These are phyloP conservation scores for Nymphalis urticae DNA, from an alignment of 2,888 invertebrate genomes.

Conservation along the genomic window DNA sequence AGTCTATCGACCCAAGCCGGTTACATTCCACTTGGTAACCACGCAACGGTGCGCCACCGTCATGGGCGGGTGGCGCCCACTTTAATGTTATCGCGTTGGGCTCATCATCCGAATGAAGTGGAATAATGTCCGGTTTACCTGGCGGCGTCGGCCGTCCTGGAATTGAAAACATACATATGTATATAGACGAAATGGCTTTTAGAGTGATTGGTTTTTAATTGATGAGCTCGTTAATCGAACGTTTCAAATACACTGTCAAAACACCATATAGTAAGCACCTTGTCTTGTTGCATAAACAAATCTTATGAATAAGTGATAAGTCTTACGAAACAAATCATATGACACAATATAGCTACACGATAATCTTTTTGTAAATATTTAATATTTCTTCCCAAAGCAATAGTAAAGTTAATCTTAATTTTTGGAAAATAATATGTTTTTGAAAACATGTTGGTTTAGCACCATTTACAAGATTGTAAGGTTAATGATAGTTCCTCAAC, in stretches of 20 bases:
- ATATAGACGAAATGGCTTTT: too few species aligned
- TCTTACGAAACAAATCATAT: neutral
- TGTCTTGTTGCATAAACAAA: neutral
- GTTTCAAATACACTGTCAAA: too few species aligned
- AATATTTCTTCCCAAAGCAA: too few species aligned
- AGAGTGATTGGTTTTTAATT: too few species aligned
- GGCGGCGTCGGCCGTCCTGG: slow-evolving; percentile 90
- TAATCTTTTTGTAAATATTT: too few species aligned
- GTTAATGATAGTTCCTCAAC: slow-evolving; percentile 75
- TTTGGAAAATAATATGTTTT: too few species aligned
- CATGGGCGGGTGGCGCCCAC: slow-evolving; percentile 90
- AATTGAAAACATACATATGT: slow-evolving; percentile 46
- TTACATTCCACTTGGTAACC: slow-evolving; percentile 90
- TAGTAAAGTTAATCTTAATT: too few species aligned
- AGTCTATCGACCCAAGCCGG: slow-evolving; percentile 87
- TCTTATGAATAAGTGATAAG: neutral
- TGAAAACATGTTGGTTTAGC: slow-evolving; percentile 41
- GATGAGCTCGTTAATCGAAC: too few species aligned
- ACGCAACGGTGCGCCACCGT: slow-evolving; percentile 93
- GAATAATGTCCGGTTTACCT: slow-evolving; percentile 90
- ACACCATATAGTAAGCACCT: too few species aligned
- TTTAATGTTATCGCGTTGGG: slow-evolving; percentile 91
- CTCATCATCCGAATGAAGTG: slow-evolving; percentile 85
- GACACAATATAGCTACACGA: too few species aligned
- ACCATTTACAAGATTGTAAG: slow-evolving; percentile 73